phyloP scores from a whole-genome alignment of 1,140 invertebrate genomes.

The Saccostrea echinata region DNA sequence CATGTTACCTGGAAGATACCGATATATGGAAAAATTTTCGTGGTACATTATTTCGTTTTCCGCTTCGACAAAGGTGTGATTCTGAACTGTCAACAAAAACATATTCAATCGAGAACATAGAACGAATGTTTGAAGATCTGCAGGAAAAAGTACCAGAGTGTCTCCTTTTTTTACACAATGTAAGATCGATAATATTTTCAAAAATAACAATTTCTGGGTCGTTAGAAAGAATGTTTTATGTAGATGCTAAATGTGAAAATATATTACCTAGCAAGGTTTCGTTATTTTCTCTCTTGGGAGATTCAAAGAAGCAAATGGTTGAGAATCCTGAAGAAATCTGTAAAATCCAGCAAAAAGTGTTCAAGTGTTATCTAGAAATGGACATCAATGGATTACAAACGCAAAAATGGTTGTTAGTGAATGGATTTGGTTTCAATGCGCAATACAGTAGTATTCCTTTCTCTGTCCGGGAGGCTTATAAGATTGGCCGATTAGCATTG shows the following conservation, averaged over 20 bases:
- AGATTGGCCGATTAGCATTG: background rate
- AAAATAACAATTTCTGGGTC: slow-evolving; percentile 56
- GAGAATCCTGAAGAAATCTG: background rate
- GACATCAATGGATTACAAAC: background rate
- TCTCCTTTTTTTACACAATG: slow-evolving; percentile 69
- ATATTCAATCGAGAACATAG: slow-evolving; percentile 50
- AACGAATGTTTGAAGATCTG: slow-evolving; percentile 62
- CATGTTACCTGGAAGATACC: slow-evolving; percentile 56
- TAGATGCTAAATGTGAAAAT: background rate
- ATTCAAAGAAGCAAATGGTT: background rate
- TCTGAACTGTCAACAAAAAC: slow-evolving; percentile 62
- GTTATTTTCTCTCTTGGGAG: background rate
- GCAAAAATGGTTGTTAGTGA: background rate
- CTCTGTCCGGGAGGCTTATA: background rate
- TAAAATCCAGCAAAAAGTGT: background rate
- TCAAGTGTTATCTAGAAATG: background rate
- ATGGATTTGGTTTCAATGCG: background rate
- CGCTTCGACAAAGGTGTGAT: slow-evolving; percentile 66
- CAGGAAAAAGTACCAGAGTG: slow-evolving; percentile 62
- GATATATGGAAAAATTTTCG: slow-evolving; percentile 9
- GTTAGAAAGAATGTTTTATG: slow-evolving; percentile 50
- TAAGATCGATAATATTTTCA: slow-evolving; percentile 63
- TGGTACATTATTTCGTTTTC: slow-evolving; percentile 72
- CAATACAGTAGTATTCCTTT: background rate
- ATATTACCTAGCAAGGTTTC: background rate